phyloP scores from a whole-genome alignment of 2,888 invertebrate genomes.

The Tetranychus piercei region DNA sequence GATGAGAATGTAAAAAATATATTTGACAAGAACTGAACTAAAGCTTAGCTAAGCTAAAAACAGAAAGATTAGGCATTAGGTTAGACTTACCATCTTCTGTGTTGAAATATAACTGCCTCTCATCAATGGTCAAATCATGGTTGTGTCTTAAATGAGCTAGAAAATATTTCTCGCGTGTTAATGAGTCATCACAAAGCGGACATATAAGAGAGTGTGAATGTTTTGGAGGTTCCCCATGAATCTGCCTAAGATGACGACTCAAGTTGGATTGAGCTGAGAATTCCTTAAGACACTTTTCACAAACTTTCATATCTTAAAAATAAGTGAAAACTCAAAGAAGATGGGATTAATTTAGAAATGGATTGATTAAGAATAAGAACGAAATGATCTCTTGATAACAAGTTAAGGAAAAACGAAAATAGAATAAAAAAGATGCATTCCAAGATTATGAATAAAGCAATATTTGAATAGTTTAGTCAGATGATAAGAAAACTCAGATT shows the following conservation, averaged over 20 bases:
- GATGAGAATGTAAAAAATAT: not conserved
- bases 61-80: not conserved
- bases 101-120: not conserved
- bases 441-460: no score
- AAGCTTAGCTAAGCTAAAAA: constrained; percentile 1
- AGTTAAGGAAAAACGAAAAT: no score
- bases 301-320: not conserved
- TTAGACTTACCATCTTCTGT: not conserved
- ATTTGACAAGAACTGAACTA: not conserved
- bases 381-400: no score
- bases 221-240: constrained; percentile 7
- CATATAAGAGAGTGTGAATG: constrained; percentile 2
- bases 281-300: constrained; percentile 5
- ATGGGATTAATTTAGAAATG: not conserved
- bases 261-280: constrained; percentile 6
- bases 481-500: no score
- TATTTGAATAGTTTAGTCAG: no score
- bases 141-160: not conserved
- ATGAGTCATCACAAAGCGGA: constrained; percentile 4
- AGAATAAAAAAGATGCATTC: no score
- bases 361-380: not conserved
- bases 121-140: constrained; percentile 2
- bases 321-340: not conserved
- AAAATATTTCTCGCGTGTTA: constrained; percentile 3
- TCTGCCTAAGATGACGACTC: constrained; percentile 1